Conservation (phyloP, 2,888 invertebrate species). For the Latheticus oryzae region DNA sequence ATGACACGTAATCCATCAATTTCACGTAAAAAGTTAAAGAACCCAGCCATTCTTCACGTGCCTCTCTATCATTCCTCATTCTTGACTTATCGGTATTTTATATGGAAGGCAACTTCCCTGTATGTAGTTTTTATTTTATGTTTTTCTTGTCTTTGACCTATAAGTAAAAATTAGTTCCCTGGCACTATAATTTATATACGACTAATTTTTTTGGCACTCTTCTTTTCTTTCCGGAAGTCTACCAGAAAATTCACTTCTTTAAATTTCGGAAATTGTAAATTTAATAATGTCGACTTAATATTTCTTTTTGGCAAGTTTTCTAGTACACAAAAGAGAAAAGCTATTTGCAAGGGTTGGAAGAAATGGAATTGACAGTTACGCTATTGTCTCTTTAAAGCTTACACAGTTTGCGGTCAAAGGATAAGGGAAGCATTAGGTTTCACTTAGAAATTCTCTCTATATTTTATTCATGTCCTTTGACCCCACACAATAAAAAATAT, state of each 20-base stretch:
- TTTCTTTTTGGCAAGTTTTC: conserved; percentile 23
- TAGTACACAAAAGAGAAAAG: conserved; percentile 20
- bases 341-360: conserved; percentile 16
- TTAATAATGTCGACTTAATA: conserved; percentile 17
- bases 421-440: conserved; percentile 26
- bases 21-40: conserved; percentile 51
- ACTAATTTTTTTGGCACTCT: conserved; percentile 32
- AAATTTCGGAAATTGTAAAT: conserved; percentile 15
- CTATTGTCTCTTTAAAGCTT: conserved; percentile 26
- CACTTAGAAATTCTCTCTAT: conserved; percentile 42
- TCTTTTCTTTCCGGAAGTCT: conserved; percentile 9
- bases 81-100: conserved; percentile 51
- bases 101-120: conserved; percentile 43
- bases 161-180: conserved; percentile 38
- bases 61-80: conserved; percentile 51
- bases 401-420: conserved; percentile 11
- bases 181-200: conserved; percentile 7
- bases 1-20: conserved; percentile 52
- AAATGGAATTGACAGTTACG: conserved; percentile 31
- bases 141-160: conserved; percentile 41
- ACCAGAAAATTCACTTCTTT: background rate
- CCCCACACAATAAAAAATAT: conserved; percentile 53
- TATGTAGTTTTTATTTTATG: conserved; percentile 40
- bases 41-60: conserved; percentile 48
- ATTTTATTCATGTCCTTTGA: conserved; percentile 55